Evolutionary conservation across 2,888 invertebrate species (phyloP), one percentile per base, ranked within the genome.

Genomic region (Lepidocyrtoides sp.): DNA sequence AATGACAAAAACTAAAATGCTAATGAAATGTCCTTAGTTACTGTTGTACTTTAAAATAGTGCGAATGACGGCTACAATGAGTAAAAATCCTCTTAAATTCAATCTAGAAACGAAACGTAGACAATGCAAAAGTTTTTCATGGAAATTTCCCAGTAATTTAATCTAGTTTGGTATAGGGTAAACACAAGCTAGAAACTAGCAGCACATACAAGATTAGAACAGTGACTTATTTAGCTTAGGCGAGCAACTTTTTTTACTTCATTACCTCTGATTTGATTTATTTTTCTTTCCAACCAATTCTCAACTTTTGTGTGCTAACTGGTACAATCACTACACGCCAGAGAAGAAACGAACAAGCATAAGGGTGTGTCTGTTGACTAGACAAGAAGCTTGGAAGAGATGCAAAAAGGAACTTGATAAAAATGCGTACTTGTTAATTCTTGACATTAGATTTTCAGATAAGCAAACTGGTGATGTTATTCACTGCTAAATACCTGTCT

Each of bases 211-310:
- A n/a, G n/a, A n/a, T n/a, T n/a, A 10, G 2, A 66, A 20, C 20
- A 72, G 44, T 20, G 20, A n/a, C n/a, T n/a, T 44, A 41, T 12
- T 72, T 44, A 72, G 44, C 17, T 72, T 7, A 12, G 44, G 23
- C 7, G 10, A 63, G 44, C 81, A 41, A 20, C 12, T 41, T 82
- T 82, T 82, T n/a, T 60, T 82, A 36, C 63, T 60, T 82, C 41
- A 82, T 82, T 82, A 82, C 82, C 41, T 82, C 44, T 82, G 36
- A 82, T 82, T 60, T 82, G 82, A 82, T 82, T 82, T 82, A 82
- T 82, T 82, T 41, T n/a, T n/a, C n/a, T 17, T 63, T 14, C 7
- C 44, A 44, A 20, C 20, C 10, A 20, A 72, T 41, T 17, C 66
- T 44, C 72, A 44, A 60, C 26, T 60, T 60, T 60, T 20, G 60